phyloP scores from a whole-genome alignment of 35 echinoderm and acorn worm genomes.

The Holothuria glaberrima region DNA sequence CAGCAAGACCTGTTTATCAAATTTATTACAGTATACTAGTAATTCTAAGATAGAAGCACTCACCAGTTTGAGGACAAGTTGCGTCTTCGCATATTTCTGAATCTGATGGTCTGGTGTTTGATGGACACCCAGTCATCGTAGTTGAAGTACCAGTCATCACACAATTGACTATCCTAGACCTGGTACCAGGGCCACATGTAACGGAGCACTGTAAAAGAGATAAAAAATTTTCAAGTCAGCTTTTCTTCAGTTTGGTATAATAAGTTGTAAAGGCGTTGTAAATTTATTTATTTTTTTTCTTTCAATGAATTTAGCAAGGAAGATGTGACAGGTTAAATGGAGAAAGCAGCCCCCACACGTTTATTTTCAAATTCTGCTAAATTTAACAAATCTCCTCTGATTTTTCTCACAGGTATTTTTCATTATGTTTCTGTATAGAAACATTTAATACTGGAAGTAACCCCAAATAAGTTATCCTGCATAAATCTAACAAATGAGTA shows the following conservation, averaged over 20 bases:
- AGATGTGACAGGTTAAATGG: no score
- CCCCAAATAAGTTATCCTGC: no score
- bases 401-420: no score
- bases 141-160: conserved; percentile 21
- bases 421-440: no score
- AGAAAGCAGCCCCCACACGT: no score
- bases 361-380: no score
- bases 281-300: no score
- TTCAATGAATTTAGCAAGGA: no score
- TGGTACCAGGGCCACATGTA: conserved; percentile 58
- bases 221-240: neutral
- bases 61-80: neutral
- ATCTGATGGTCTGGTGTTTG: conserved; percentile 9
- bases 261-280: neutral
- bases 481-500: no score
- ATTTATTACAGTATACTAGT: no score
- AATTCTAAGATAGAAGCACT: neutral
- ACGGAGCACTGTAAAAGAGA: conserved; percentile 55
- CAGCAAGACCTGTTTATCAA: neutral
- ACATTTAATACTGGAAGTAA: no score
- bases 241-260: neutral
- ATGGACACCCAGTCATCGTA: neutral
- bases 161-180: conserved; percentile 49
- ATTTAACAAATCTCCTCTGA: no score
- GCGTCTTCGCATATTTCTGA: conserved; percentile 29